These are phyloP conservation scores for Phrynocephalus forsythii DNA, from an alignment of 2,797 vertebrate species.

Conservation along the genomic window DNA sequence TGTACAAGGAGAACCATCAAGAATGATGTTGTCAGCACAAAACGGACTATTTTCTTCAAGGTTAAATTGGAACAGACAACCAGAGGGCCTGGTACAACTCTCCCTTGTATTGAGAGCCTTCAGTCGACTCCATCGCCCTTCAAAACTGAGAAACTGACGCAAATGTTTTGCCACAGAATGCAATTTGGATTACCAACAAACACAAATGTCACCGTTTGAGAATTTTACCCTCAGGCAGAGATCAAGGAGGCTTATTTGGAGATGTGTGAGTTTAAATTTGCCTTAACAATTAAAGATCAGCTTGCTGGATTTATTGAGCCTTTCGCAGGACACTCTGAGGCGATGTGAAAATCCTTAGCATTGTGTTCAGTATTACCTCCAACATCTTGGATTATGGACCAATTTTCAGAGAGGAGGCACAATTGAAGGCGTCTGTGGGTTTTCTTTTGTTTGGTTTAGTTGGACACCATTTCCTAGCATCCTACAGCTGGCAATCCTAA, in stretches of 20 bases:
- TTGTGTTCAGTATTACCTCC: conserved; percentile 36
- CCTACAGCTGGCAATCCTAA: too few relatives aligned
- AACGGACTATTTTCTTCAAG: conserved; percentile 47
- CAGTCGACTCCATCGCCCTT: conserved; percentile 7
- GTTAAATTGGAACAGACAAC: conserved; percentile 56
- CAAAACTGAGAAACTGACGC: conserved; percentile 48
- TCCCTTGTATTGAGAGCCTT: neutral
- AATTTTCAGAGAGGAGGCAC: conserved; percentile 28
- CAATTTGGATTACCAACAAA: conserved; percentile 57
- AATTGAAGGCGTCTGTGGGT: too few relatives aligned
- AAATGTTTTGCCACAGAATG: conserved; percentile 37
- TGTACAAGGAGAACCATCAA: conserved; percentile 35
- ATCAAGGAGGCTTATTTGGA: conserved; percentile 24
- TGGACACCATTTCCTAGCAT: too few relatives aligned
- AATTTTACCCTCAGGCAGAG: conserved; percentile 46
- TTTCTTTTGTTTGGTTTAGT: too few relatives aligned
- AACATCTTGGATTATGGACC: conserved; percentile 45
- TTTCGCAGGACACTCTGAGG: conserved; percentile 30
- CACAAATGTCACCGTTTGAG: neutral
- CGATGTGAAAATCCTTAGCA: conserved; percentile 39
- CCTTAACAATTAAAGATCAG: conserved; percentile 46
- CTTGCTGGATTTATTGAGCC: conserved; percentile 39
- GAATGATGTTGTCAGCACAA: conserved; percentile 25
- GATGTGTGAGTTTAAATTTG: conserved; percentile 25
- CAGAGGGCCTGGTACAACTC: conserved; percentile 37